These are phyloP conservation scores for Nothura maculosa DNA, from an alignment of 2,797 vertebrate species.

Conservation along the genomic window DNA sequence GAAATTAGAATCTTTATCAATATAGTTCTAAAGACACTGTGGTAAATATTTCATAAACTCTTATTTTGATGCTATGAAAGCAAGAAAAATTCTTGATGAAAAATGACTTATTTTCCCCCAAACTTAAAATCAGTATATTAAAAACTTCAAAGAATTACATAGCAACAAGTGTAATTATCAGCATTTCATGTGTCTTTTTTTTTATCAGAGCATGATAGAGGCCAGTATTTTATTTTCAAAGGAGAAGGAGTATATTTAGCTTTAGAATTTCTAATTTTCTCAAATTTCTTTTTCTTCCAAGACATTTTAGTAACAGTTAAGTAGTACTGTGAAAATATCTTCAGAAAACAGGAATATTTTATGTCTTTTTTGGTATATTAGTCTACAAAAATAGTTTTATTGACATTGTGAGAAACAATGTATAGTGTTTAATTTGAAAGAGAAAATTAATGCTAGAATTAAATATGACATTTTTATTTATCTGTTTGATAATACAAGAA, in stretches of 20 bases:
- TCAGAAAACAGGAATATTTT: too few species aligned
- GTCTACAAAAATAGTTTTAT: not conserved
- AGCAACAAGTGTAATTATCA: constrained; percentile 71
- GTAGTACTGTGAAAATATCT: not conserved
- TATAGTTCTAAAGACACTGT: not conserved
- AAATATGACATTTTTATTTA: not conserved
- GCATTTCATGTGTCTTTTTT: constrained; percentile 32
- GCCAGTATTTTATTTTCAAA: constrained; percentile 47
- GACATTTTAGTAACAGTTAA: not conserved
- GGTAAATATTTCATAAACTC: not conserved
- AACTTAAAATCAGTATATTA: constrained; percentile 16
- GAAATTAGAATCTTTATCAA: not conserved
- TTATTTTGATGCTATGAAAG: constrained; percentile 31
- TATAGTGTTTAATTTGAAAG: not conserved
- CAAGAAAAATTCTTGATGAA: not conserved
- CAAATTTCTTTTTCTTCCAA: not conserved
- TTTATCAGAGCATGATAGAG: constrained; percentile 50
- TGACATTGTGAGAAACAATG: not conserved
- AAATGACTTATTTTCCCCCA: not conserved
- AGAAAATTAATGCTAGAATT: not conserved
- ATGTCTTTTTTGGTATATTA: not conserved
- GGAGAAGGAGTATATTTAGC: constrained; percentile 17
- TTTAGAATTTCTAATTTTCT: not conserved
- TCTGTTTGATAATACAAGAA: not conserved
- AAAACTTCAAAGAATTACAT: constrained; percentile 48